Evolutionary conservation across 2,797 vertebrate species (phyloP), one percentile per base, ranked within the genome.

Genomic region (Rhabdomys pumilio): DNA sequence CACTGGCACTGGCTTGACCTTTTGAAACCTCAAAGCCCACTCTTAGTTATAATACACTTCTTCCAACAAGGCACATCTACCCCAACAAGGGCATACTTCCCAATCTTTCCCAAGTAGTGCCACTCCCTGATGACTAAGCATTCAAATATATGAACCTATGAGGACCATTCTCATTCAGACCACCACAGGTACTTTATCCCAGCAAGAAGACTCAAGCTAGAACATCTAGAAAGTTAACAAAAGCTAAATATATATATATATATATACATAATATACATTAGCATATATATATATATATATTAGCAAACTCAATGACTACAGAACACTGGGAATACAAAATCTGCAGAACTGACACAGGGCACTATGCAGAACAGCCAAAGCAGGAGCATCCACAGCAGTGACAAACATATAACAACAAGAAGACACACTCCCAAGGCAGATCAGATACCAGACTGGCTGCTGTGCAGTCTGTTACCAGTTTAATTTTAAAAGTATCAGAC

Each of bases 401-500:
- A 47, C 26, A 29, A 88, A 77, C 61, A 3, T 5, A n/a, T 5
- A n/a, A 3, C 38, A 92, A 73, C 44, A 96, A 65, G n/a, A 59
- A 17, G 82, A 50, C 63, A 86, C 87, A 44, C 14, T 38, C 11
- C 67, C 14, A 41, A 26, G 38, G 34, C 24, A 50, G 24, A 93
- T 73, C 41, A 85, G 29, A 96, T 69, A 53, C 19, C 20, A 84
- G 29, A 53, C 34, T 80, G 90, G 55, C 72, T 89, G 59, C 13
- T 85, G 22, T 44, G 73, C 75, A 82, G 81, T 80, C 85, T 50
- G 38, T 57, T 72, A 75, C 61, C 72, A 65, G 4, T n/a, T 55
- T 72, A 81, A 73, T 63, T 92, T 92, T 86, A 44, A 59, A 97
- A 87, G 22, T 44, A 53, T 90, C 72, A 90, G 69, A 50, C 26